Conservation (phyloP, 1,140 invertebrate genomes). For the Pseudachorutes palmiensis region DNA sequence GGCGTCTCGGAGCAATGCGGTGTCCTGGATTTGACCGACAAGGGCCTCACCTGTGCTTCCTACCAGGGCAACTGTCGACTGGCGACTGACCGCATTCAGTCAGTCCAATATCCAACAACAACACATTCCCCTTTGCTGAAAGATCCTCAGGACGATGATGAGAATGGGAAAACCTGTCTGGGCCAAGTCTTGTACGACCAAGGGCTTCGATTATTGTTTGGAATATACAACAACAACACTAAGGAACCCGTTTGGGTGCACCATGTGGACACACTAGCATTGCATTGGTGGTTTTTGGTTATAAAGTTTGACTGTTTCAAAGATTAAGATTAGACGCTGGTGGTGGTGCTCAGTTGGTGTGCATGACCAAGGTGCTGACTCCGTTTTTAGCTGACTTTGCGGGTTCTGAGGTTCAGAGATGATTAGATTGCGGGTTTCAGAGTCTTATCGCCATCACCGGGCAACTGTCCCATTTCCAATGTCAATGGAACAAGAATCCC, state of each 20-base stretch:
- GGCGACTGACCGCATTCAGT: conserved; percentile 2
- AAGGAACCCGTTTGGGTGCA: background rate
- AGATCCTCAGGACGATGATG: background rate
- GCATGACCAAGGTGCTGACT: background rate
- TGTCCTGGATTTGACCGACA: too few relatives aligned
- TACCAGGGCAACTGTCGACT: background rate
- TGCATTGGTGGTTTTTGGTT: conserved; percentile 11
- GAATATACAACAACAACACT: background rate
- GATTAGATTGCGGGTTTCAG: conserved; percentile 4
- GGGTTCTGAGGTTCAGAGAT: conserved; percentile 11
- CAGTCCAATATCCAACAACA: background rate
- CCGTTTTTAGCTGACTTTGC: conserved; percentile 7
- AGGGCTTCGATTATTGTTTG: background rate
- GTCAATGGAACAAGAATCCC: too few relatives aligned
- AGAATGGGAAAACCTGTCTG: conserved; percentile 1
- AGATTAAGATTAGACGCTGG: background rate
- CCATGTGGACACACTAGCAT: conserved; percentile 10
- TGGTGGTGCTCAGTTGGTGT: background rate
- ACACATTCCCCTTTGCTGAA: background rate
- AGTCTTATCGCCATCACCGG: background rate
- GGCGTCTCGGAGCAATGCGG: too few relatives aligned
- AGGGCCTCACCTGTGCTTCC: background rate
- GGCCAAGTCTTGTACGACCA: background rate
- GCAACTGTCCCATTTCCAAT: too few relatives aligned
- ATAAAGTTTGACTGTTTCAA: background rate